Percentiles rank a stretch among this genome's conserved stretches.
phyloP scores from a whole-genome alignment of 2,888 invertebrate species.

The Vanessa cardui region DNA sequence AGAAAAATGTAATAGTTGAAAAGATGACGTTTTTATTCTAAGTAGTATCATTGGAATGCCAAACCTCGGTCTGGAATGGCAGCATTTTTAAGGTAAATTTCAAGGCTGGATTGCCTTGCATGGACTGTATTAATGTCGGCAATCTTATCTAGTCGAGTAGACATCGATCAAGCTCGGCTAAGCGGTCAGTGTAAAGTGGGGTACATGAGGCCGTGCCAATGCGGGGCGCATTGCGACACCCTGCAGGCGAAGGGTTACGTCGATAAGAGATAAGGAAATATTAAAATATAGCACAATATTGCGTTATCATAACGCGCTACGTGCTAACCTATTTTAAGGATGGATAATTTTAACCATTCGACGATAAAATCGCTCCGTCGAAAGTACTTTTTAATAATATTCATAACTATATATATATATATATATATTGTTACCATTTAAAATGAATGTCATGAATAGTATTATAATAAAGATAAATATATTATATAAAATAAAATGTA shows the following conservation, averaged over 20 bases:
- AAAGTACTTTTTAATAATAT: not conserved
- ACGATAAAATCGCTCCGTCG: not conserved
- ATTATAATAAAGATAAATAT: too few species aligned
- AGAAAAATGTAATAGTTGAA: too few species aligned
- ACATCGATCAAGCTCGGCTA: slow-evolving; percentile 27
- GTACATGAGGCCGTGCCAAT: slow-evolving; percentile 24
- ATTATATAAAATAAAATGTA: too few species aligned
- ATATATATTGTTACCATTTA: too few species aligned
- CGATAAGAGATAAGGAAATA: slow-evolving; percentile 15
- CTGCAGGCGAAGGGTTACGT: slow-evolving; percentile 26
- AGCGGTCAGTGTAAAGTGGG: slow-evolving; percentile 23
- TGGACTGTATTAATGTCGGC: slow-evolving; percentile 22
- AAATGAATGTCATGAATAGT: too few species aligned
- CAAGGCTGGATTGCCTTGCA: not conserved
- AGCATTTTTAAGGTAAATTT: not conserved
- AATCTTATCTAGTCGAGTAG: slow-evolving; percentile 22
- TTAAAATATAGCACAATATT: slow-evolving; percentile 4
- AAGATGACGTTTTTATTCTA: too few species aligned
- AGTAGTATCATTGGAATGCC: too few species aligned
- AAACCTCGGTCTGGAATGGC: not conserved
- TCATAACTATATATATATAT: too few species aligned
- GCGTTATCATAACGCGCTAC: not conserved
- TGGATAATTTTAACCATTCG: not conserved
- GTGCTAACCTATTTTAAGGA: not conserved
- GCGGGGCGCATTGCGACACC: slow-evolving; percentile 34